Conservation (phyloP, 2,113 vertebrate species). For the Callocephalon fimbriatum region DNA sequence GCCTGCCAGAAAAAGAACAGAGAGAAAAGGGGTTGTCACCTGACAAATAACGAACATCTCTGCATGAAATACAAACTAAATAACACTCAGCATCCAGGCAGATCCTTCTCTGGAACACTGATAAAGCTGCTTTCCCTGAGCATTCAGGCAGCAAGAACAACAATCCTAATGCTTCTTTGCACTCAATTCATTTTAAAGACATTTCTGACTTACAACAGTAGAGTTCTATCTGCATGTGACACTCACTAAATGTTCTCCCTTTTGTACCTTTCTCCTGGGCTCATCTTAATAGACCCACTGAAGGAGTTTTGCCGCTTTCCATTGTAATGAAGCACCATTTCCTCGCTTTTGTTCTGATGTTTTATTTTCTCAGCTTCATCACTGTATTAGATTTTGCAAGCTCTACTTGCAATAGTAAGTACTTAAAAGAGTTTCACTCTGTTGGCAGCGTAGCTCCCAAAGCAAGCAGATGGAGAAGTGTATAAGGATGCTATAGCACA, state of each 20-base stretch:
- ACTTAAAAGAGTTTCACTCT: not conserved
- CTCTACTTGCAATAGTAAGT: not conserved
- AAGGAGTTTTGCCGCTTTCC: not conserved
- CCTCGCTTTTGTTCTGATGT: not conserved
- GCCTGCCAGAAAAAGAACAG: constrained; percentile 73
- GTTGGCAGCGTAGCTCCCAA: not conserved
- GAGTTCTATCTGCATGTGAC: not conserved
- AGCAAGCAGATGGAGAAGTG: not conserved
- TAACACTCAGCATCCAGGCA: not conserved
- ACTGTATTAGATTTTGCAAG: not conserved
- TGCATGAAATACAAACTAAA: not conserved
- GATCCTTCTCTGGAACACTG: not conserved
- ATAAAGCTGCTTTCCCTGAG: not conserved
- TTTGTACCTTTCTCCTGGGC: not conserved
- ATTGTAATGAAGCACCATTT: not conserved
- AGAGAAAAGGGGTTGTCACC: not conserved
- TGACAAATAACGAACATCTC: not conserved
- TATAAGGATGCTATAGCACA: not conserved
- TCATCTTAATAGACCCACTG: not conserved
- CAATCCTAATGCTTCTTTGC: not conserved
- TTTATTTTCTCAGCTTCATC: not conserved
- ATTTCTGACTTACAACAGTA: not conserved
- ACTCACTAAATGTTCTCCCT: not conserved
- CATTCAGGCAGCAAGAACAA: not conserved
- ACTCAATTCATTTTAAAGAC: not conserved